Evolutionary conservation across 1,140 invertebrate genomes (phyloP).

Genomic region (Ceratoteleas bidentatus): DNA sequence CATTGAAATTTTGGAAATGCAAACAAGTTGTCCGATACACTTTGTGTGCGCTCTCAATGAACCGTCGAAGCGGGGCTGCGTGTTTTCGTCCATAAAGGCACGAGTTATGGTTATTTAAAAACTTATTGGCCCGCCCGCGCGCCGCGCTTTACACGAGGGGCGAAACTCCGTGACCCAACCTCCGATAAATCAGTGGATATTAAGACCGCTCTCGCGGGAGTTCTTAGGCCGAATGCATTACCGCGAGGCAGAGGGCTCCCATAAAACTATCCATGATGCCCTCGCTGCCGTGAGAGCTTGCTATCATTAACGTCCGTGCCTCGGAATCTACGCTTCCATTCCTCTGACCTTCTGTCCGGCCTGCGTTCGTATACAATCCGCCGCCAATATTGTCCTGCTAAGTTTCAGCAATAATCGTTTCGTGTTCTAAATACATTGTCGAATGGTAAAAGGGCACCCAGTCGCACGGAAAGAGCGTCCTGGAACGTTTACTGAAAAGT

Average conservation of each 20-base stretch:
- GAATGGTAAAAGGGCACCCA: background rate
- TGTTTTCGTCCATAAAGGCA: slow-evolving; percentile 77
- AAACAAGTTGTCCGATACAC: slow-evolving; percentile 77
- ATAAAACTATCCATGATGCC: slow-evolving; percentile 74
- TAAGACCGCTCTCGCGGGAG: slow-evolving; percentile 76
- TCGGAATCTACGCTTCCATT: slow-evolving; percentile 63
- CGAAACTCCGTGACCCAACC: slow-evolving; percentile 77
- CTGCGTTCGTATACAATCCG: slow-evolving; percentile 30
- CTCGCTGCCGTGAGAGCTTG: slow-evolving; percentile 61
- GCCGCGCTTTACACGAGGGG: slow-evolving; percentile 72
- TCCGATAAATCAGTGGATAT: slow-evolving; percentile 81
- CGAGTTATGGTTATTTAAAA: slow-evolving; percentile 81
- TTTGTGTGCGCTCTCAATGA: slow-evolving; percentile 64
- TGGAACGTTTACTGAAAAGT: background rate
- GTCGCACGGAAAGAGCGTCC: background rate
- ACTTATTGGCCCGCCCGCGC: slow-evolving; percentile 80
- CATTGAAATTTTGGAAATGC: slow-evolving; percentile 55
- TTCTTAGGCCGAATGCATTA: slow-evolving; percentile 76
- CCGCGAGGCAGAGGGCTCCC: slow-evolving; percentile 72
- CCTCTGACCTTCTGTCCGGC: slow-evolving; percentile 47
- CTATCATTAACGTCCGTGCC: slow-evolving; percentile 62
- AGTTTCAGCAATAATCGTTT: slow-evolving; percentile 28
- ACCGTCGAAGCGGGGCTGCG: slow-evolving; percentile 63
- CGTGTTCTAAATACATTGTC: slow-evolving; percentile 19
- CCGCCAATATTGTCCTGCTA: slow-evolving; percentile 44